Evolutionary conservation across 2,113 vertebrate species (phyloP).

Genomic region (Accipiter virgatus): DNA sequence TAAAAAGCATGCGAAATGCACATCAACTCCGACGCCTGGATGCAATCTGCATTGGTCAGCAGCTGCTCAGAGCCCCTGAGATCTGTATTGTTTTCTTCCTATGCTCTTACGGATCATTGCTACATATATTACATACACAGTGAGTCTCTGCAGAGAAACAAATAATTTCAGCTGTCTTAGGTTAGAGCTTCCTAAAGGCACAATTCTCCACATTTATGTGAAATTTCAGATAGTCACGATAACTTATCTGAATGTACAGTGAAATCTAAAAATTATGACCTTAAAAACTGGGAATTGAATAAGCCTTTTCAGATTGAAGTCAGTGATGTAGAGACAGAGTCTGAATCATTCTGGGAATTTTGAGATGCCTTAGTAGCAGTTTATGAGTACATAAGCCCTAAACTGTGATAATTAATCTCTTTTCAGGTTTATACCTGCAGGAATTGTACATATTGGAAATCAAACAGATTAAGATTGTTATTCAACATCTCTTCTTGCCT

Average conservation of each 20-base stretch:
- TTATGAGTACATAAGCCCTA: background rate
- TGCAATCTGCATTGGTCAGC: background rate
- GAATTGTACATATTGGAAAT: slow-evolving; percentile 19
- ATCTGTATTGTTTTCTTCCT: background rate
- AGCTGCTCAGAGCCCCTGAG: background rate
- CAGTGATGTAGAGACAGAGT: background rate
- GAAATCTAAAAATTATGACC: background rate
- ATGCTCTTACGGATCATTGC: background rate
- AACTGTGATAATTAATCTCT: slow-evolving; percentile 24
- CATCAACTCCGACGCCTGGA: background rate
- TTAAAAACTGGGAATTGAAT: background rate
- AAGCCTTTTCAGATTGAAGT: background rate
- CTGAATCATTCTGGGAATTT: background rate
- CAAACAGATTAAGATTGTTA: background rate
- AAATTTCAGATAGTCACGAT: background rate
- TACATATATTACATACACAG: background rate
- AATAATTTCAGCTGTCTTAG: background rate
- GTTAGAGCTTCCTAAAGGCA: background rate
- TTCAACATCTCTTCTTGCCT: background rate
- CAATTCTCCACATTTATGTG: background rate
- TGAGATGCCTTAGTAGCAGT: background rate
- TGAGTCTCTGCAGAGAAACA: background rate
- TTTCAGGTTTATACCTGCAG: slow-evolving; percentile 10
- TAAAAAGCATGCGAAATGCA: background rate
- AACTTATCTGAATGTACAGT: background rate